These are phyloP conservation scores for Podarcis siculus DNA, from an alignment of 2,797 vertebrate genomes.

Conservation along the genomic window DNA sequence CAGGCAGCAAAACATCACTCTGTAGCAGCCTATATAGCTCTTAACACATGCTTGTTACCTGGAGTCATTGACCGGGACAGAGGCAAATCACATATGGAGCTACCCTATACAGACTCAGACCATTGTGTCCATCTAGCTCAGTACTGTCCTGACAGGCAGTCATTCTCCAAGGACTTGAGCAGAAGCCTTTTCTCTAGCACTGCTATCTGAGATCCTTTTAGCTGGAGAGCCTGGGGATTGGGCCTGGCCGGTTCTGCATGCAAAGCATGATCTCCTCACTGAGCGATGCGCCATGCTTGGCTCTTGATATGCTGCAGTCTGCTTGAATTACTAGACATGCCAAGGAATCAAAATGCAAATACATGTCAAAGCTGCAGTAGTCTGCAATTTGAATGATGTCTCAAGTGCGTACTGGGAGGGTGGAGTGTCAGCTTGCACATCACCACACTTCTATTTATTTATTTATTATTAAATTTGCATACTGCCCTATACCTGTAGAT, in stretches of 20 bases:
- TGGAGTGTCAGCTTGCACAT: neutral
- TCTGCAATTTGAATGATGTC: neutral
- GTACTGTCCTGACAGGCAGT: neutral
- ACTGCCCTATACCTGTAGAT: too few species aligned
- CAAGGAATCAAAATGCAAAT: constrained; percentile 13
- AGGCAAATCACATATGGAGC: neutral
- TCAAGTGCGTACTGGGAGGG: neutral
- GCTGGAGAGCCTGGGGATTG: neutral
- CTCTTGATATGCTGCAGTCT: constrained; percentile 2
- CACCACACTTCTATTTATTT: neutral
- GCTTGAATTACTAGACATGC: constrained; percentile 13
- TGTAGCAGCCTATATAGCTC: neutral
- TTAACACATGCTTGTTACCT: constrained; percentile 8
- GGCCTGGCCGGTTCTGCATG: neutral
- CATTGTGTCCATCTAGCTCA: accelerated
- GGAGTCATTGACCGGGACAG: neutral
- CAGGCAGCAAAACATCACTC: neutral
- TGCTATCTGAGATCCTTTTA: neutral
- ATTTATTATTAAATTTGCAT: too few species aligned
- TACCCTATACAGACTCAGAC: neutral
- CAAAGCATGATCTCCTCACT: neutral
- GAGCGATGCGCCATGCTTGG: neutral
- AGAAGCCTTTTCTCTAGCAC: neutral
- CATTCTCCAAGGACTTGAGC: neutral
- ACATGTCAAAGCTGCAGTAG: neutral